A percentile compares a stretch with the other conserved stretches of the same genome.
These are phyloP conservation scores for Phania funesta DNA, from an alignment of 2,888 invertebrate species.

Conservation along the genomic window DNA sequence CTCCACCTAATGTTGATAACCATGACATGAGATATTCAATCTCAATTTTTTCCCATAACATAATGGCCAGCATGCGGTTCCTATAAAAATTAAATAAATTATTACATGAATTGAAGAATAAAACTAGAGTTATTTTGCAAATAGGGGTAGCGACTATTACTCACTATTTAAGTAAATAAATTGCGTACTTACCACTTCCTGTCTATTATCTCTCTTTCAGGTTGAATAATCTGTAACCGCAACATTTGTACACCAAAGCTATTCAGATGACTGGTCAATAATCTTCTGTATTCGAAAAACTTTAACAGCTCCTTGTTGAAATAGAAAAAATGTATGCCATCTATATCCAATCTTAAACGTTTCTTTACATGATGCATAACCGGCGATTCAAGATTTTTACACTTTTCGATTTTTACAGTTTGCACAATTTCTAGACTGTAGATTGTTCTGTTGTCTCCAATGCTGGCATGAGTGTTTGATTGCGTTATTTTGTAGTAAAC, in stretches of 20 bases:
- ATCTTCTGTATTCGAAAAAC: constrained; percentile 69
- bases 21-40: constrained; percentile 93
- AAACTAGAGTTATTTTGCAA: too few relatives aligned
- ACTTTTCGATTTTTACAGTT: not conserved
- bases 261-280: constrained; percentile 63
- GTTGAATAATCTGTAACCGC: constrained; percentile 82
- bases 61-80: constrained; percentile 81
- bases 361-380: constrained; percentile 49
- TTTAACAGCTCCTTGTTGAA: constrained; percentile 73
- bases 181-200: constrained; percentile 84
- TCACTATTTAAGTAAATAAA: too few relatives aligned
- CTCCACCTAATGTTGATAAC: constrained; percentile 97
- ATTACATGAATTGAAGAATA: not conserved
- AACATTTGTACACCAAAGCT: constrained; percentile 70
- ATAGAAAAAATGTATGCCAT: constrained; percentile 74
- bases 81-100: constrained; percentile 73
- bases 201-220: constrained; percentile 85
- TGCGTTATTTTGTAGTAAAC: constrained; percentile 69
- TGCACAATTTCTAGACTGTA: constrained; percentile 26
- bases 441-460: constrained; percentile 5
- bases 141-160: too few relatives aligned
- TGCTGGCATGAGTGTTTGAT: constrained; percentile 14
- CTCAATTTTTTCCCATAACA: constrained; percentile 85
- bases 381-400: not conserved
- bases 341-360: constrained; percentile 69